Conservation (phyloP, 23 tunicate species). For the Trididemnum miniatum region DNA sequence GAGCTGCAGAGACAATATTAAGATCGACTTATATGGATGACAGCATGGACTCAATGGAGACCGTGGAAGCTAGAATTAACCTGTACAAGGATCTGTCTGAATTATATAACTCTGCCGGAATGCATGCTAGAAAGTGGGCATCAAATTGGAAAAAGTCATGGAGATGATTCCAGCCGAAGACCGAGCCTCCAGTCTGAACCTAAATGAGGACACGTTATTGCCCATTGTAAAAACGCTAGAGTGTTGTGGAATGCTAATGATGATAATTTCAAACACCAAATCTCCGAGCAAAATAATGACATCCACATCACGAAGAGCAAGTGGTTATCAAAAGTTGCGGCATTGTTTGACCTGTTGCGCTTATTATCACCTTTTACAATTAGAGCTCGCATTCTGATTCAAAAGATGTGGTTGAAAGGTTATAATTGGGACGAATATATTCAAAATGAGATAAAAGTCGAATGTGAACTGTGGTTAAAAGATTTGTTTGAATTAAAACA, state of each 20-base stretch:
- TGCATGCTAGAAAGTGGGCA: constrained; percentile 18
- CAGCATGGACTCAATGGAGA: constrained; percentile 7
- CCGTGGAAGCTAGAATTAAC: neutral
- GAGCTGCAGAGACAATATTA: neutral
- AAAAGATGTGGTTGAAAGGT: constrained; percentile 4
- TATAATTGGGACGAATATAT: neutral
- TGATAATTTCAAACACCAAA: neutral
- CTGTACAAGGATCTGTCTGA: neutral
- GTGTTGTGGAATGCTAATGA: neutral
- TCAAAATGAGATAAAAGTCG: neutral
- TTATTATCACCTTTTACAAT: constrained; percentile 2
- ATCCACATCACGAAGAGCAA: neutral
- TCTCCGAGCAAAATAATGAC: neutral
- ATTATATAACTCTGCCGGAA: neutral
- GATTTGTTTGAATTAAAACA: neutral
- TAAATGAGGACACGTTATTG: neutral
- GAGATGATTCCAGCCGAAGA: neutral
- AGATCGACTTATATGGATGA: constrained; percentile 16
- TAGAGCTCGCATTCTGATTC: constrained; percentile 11
- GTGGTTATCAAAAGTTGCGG: constrained; percentile 6
- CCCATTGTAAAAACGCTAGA: constrained; percentile 6
- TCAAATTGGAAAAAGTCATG: neutral
- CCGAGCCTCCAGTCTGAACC: neutral
- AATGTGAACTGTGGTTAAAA: neutral
- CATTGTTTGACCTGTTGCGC: constrained; percentile 4